Base-by-base conservation (phyloP, 2,888 invertebrate species). In the Notocelia uddmanniana region DNA sequence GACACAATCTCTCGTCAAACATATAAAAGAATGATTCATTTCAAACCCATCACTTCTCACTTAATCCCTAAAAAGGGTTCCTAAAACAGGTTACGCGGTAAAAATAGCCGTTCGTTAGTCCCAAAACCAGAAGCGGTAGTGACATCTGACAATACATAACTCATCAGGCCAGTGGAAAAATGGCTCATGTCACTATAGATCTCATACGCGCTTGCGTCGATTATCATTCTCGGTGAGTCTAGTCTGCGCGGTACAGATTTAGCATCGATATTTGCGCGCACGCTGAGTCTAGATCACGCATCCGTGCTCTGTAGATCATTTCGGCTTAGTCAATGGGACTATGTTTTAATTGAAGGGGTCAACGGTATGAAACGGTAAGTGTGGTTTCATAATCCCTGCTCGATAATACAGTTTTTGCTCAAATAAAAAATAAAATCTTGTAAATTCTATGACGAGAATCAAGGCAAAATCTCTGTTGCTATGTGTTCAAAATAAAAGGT, bases 61-160 rank as follows among this genome's bases (percentile, higher is more conserved):
- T 60, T 72, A 62, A 72, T 67, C 71, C 60, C 55, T 15, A 57
- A 67, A 67, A 71, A 64, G 71, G 60, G 67, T 45, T 54, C 60
- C 52, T 67, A 67, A 70, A 72, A 67, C 71, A 72, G 60, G 71
- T 72, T 72, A 62, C 60, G n/a, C 41, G 64, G 34, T 60, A 54
- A 19, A 67, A 72, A 72, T 72, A 72, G 48, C 50, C 71, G 55
- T 55, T 54, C 69, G 69, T 63, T 60, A 67, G 67, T 84, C 81
- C 84, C 82, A 87, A 89, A 89, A 85, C 85, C 83, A 86, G 86
- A 87, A 83, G 85, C 85, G 86, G 84, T 88, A 88, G 88, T 84
- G 86, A 83, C 86, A 86, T 75, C 81, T 81, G 85, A 90, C 91
- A 91, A 91, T 90, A 89, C 90, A 88, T 88, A 89, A 70, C 67